phyloP scores from a whole-genome alignment of 2,888 invertebrate species.

The Chloromyia formosa region DNA sequence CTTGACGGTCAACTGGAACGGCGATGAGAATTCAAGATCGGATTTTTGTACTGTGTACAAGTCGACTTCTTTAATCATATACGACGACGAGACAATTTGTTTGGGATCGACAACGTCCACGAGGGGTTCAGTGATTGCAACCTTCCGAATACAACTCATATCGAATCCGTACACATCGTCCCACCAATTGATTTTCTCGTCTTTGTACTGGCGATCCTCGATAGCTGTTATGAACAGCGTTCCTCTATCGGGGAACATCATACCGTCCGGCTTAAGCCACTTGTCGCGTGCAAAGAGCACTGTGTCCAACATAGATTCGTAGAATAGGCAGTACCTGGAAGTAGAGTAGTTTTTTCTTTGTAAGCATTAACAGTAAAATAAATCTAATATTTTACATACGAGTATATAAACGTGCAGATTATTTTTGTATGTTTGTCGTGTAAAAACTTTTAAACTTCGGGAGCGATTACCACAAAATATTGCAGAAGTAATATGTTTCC shows the following conservation, averaged over 20 bases:
- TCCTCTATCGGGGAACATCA: slow-evolving; percentile 94
- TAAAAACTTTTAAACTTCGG: too few relatives aligned
- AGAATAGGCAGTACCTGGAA: slow-evolving; percentile 82
- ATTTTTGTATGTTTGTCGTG: too few relatives aligned
- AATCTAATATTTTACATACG: too few relatives aligned
- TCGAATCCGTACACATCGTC: slow-evolving; percentile 99
- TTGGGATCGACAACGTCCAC: slow-evolving; percentile 99
- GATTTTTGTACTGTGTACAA: slow-evolving; percentile 96
- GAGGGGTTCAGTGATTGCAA: slow-evolving; percentile 97
- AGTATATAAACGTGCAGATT: too few relatives aligned
- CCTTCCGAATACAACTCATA: slow-evolving; percentile 98
- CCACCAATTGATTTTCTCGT: slow-evolving; percentile 99
- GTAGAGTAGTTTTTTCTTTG: slow-evolving; percentile 28
- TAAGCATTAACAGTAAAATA: too few relatives aligned
- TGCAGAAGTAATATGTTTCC: slow-evolving; percentile 62
- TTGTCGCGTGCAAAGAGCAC: slow-evolving; percentile 98
- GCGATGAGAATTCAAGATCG: slow-evolving; percentile 91
- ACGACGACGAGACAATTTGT: slow-evolving; percentile 96
- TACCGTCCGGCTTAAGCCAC: slow-evolving; percentile 91
- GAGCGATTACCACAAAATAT: neutral
- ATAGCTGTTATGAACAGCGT: slow-evolving; percentile 93
- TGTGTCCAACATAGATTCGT: slow-evolving; percentile 99
- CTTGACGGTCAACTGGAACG: slow-evolving; percentile 82
- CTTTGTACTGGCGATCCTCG: slow-evolving; percentile 98
- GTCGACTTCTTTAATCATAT: slow-evolving; percentile 96